A percentile compares a stretch with the other conserved stretches of the same genome.
Conservation (phyloP, 2,888 invertebrate species). For the Coleophora flavipennella region DNA sequence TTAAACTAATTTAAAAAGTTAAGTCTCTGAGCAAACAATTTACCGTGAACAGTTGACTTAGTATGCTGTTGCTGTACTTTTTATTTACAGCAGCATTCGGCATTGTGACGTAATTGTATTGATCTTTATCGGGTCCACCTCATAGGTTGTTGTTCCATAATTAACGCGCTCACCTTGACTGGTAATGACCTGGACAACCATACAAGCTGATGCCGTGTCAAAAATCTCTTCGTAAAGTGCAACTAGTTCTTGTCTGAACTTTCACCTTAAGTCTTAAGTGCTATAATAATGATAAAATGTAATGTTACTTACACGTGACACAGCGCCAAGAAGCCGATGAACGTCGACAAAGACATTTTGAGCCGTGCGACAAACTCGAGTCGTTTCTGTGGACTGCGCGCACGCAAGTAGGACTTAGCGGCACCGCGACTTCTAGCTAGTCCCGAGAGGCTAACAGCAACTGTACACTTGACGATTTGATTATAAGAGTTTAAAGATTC, state of each 20-base stretch:
- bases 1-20: too few relatives aligned
- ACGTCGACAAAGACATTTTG: constrained; percentile 31
- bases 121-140: neutral
- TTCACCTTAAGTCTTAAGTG: neutral
- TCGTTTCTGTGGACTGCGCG: constrained; percentile 30
- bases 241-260: neutral
- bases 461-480: too few relatives aligned
- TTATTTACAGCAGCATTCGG: neutral
- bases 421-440: neutral
- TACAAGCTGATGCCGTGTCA: too few relatives aligned
- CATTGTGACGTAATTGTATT: neutral
- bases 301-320: constrained; percentile 48
- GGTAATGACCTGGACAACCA: neutral
- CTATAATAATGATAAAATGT: constrained; percentile 5
- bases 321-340: constrained; percentile 45
- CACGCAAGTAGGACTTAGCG: constrained; percentile 1
- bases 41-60: too few relatives aligned
- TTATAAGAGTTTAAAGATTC: too few relatives aligned
- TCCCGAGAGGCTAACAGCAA: too few relatives aligned
- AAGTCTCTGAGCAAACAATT: too few relatives aligned
- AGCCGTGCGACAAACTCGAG: constrained; percentile 33
- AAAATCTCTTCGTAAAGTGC: too few relatives aligned
- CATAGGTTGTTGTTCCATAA: neutral
- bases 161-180: neutral
- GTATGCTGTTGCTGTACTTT: too few relatives aligned